Evolutionary conservation across 1,140 invertebrate genomes (phyloP).

Genomic region (Radopholus similis): DNA sequence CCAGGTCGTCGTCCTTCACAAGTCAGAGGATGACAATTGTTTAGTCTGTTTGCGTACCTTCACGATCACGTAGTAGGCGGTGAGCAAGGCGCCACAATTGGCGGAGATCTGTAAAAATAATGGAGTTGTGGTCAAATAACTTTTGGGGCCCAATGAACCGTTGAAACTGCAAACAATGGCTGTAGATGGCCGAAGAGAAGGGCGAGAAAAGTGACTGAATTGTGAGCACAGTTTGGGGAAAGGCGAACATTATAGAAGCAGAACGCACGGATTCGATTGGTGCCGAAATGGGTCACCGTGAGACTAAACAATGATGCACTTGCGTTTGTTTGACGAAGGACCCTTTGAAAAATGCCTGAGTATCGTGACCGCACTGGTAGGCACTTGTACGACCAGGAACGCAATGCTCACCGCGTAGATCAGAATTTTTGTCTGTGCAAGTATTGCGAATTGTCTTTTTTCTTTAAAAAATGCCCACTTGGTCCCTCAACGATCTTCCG

Average conservation of each 20-base stretch:
- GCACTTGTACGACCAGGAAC: constrained; percentile 58
- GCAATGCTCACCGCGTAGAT: constrained; percentile 59
- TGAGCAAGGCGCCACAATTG: constrained; percentile 53
- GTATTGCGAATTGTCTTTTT: background rate
- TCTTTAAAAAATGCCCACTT: background rate
- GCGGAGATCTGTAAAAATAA: constrained; percentile 54
- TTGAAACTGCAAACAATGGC: constrained; percentile 33
- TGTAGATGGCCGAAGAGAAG: constrained; percentile 45
- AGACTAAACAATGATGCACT: constrained; percentile 41
- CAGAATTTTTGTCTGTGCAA: constrained; percentile 34
- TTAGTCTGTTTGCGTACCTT: too few relatives aligned
- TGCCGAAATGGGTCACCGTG: constrained; percentile 59
- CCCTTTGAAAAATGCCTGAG: constrained; percentile 10
- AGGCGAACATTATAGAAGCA: too few relatives aligned
- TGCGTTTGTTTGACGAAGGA: background rate
- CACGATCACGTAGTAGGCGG: constrained; percentile 59
- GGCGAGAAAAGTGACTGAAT: constrained; percentile 32
- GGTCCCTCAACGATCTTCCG: constrained; percentile 53
- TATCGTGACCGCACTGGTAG: constrained; percentile 53
- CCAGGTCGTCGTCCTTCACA: constrained; percentile 57
- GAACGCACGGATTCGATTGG: constrained; percentile 49
- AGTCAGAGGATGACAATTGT: too few relatives aligned
- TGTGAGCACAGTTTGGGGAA: constrained; percentile 28
- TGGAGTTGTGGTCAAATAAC: constrained; percentile 33
- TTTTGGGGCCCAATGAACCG: constrained; percentile 36